Evolutionary conservation across 2,888 invertebrate genomes (phyloP), one percentile per base, ranked within the genome.

Genomic region (Drosophila macrothrix): DNA sequence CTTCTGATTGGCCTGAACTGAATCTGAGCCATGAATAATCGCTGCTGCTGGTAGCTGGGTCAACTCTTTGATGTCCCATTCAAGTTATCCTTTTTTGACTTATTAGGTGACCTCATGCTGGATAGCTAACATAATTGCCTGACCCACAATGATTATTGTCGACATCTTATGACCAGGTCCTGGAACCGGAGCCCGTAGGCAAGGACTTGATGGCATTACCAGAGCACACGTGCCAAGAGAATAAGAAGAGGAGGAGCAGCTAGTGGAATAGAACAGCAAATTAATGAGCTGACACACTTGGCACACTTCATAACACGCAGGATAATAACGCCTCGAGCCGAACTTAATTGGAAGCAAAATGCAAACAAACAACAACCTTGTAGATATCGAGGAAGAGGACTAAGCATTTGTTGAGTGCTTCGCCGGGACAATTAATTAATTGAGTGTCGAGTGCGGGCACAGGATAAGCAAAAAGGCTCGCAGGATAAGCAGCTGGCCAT

Each of bases 271-370:
- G 70, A 56, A 67, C 0, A 25, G 37, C 33, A 73, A 84, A 85
- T 87, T 86, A 87, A 87, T 85, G 88, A 77, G 82, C 78, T 75
- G 71, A 56, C 78, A 76, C 73, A 76, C 73, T 73, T 68, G 76
- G 65, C 59, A 60, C 67, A 67, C 70, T 77, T 64, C 64, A 65
- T 67, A 60, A 52, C 46, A 69, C 35, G 35, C 43, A 67, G 54
- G 22, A 67, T 37, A 29, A 43, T n/a, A 56, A 29, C 35, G 69
- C 49, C 39, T 65, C 62, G 70, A 60, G 55, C 46, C 62, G 63
- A 65, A 78, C 78, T 73, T 73, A 64, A 68, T 76, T 67, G 58
- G 43, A 37, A 14, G 35, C 43, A 31, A 37, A 67, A 67, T 59
- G 69, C 69, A 67, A 59, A 67, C 60, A 59, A 41, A 58, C 28